Evolutionary conservation across 1,140 invertebrate genomes (phyloP).

Genomic region (Macrobrachium nipponense): DNA sequence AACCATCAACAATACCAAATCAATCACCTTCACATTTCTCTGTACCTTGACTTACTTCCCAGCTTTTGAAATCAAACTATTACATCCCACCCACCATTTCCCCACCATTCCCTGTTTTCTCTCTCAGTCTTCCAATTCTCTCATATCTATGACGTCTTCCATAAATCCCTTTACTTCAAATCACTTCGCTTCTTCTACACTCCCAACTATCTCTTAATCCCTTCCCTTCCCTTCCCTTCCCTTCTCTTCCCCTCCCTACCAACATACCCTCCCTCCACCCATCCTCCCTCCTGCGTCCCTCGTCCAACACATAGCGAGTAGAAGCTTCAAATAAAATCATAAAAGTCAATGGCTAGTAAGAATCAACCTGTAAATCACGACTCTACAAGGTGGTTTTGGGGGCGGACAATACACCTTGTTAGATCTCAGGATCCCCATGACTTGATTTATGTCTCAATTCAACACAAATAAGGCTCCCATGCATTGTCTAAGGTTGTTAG

Average conservation of each 20-base stretch:
- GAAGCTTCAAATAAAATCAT: conserved; percentile 39
- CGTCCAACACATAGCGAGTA: not conserved
- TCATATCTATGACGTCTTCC: not conserved
- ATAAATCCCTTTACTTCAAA: not conserved
- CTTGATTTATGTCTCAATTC: conserved; percentile 53
- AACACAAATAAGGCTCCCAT: conserved; percentile 24
- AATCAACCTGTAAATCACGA: conserved; percentile 43
- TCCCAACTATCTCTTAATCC: not conserved
- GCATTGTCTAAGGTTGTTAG: conserved; percentile 48
- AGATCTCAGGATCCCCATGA: conserved; percentile 3
- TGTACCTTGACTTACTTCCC: too few relatives aligned
- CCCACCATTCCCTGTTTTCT: not conserved
- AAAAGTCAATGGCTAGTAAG: conserved; percentile 46
- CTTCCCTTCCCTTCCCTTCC: not conserved
- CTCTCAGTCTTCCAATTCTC: not conserved
- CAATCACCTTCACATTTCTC: too few relatives aligned
- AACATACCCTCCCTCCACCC: not conserved
- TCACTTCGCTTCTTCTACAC: not conserved
- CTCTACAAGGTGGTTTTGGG: conserved; percentile 15
- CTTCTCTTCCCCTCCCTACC: not conserved
- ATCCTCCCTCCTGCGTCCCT: not conserved
- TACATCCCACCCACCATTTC: too few relatives aligned
- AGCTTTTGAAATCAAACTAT: too few relatives aligned
- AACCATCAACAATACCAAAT: too few relatives aligned
- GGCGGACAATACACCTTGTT: conserved; percentile 48